Percentiles rank a stretch among this genome's conserved stretches.
Evolutionary conservation across 2,113 vertebrate species (phyloP).

Genomic region (Sarotherodon lohbergeri): DNA sequence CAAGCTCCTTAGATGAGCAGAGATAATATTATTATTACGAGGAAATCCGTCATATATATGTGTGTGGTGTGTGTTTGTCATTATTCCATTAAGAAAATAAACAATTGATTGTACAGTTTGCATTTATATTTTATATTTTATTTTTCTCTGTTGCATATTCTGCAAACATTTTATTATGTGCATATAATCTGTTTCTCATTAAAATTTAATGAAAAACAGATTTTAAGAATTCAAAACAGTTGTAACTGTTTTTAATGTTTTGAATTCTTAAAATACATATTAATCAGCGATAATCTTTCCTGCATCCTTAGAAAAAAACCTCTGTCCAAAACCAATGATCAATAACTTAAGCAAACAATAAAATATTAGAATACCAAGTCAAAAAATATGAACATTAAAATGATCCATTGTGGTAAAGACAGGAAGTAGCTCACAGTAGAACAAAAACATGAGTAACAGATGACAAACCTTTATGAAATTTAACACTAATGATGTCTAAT

Average conservation of each 20-base stretch:
- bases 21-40: too few relatives aligned
- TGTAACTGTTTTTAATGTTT: not conserved
- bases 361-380: not conserved
- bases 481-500: not conserved
- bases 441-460: not conserved
- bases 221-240: not conserved
- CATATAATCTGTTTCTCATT: too few relatives aligned
- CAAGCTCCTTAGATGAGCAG: too few relatives aligned
- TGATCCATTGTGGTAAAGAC: not conserved
- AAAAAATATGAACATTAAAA: not conserved
- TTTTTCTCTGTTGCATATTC: too few relatives aligned
- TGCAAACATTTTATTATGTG: rapidly evolving
- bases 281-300: not conserved
- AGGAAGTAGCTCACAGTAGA: not conserved
- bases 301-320: not conserved
- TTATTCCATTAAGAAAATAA: too few relatives aligned
- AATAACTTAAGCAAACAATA: not conserved
- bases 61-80: too few relatives aligned
- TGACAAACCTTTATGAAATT: not conserved
- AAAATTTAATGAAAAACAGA: too few relatives aligned
- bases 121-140: rapidly evolving
- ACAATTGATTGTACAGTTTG: too few relatives aligned
- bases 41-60: too few relatives aligned
- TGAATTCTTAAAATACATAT: not conserved
- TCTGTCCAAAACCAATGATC: not conserved